Conservation (phyloP, 2,113 vertebrate species). For the Todiramphus chloris region DNA sequence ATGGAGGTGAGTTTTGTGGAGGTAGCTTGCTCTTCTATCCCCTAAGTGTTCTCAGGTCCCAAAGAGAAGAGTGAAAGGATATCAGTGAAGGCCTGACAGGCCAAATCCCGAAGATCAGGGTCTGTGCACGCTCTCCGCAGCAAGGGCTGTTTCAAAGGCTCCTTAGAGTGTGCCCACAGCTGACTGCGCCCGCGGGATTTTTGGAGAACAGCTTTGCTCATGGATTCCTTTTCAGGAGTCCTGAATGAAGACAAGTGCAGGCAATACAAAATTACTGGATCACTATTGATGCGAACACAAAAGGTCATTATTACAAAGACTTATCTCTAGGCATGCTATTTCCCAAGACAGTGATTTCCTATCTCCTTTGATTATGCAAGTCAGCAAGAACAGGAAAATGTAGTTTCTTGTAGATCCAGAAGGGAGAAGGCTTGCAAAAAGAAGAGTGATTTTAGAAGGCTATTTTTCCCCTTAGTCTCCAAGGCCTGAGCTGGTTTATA, state of each 20-base stretch:
- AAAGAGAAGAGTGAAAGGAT: conserved; percentile 80
- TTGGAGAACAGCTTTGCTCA: conserved; percentile 83
- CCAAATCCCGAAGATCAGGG: conserved; percentile 81
- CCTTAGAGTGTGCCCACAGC: conserved; percentile 87
- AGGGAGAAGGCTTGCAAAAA: not conserved
- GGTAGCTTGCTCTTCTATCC: not conserved
- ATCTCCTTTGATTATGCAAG: not conserved
- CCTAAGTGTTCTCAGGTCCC: not conserved
- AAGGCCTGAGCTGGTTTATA: not conserved
- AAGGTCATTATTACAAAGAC: not conserved
- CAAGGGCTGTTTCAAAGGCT: conserved; percentile 90
- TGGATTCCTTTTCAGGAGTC: conserved; percentile 82
- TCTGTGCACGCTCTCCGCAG: conserved; percentile 80
- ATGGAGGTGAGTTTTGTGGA: not conserved
- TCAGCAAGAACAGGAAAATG: not conserved
- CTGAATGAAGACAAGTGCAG: conserved; percentile 62
- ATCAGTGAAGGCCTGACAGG: conserved; percentile 91
- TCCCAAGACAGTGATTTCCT: not conserved
- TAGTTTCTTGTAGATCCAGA: not conserved
- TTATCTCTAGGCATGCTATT: not conserved
- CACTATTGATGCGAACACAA: not conserved
- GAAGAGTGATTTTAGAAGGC: not conserved
- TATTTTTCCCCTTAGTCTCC: not conserved
- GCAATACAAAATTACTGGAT: not conserved
- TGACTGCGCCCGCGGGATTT: conserved; percentile 77